Evolutionary conservation across 2,888 invertebrate species (phyloP), one percentile per base, ranked within the genome.

Genomic region (Amitus sp.): DNA sequence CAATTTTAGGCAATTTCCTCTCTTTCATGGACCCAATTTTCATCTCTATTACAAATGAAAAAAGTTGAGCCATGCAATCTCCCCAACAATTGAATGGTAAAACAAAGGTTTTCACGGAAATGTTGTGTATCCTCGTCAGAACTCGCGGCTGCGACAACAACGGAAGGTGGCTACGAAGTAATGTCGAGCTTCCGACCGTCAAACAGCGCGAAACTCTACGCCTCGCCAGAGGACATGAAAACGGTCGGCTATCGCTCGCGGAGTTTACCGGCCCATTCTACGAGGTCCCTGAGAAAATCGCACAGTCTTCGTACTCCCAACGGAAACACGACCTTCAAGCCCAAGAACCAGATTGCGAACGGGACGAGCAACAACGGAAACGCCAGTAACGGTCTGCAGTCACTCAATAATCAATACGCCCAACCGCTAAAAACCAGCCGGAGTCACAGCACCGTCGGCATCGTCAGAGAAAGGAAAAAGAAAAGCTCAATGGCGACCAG

Each of bases 181-280:
- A 90, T 91, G 82, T 95, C 95, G 49, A 94, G 95, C 75, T 96
- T 96, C 85, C 90, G 94, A 72, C 96, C 96, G 6, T 89, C 91
- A 58, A 90, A 91, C 66, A 91, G 87, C 82, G 93, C 93, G 48
- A 92, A 93, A 80, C 85, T 96, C 61, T 95, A 95, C 83, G 95
- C 95, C 23, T 92, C 94, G 52, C 96, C 96, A 12, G 90, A 92
- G 74, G 94, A 93, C 80, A 87, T 93, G 75, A 92, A 89, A 77
- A 87, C 87, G 45, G 89, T 92, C 33, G 91, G 89, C 17, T 87
- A 88, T 71, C 83, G 88, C 66, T 85, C 87, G 30, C 84, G 85
- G 59, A 86, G 84, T 68, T 66, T 85, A 54, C 83, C 86, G 7
- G 70, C 86, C 49, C 87, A 87, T 75, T 82, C 86, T 53, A 84